Evolutionary conservation across 2,797 vertebrate species (phyloP), one percentile per base, ranked within the genome.

Genomic region (Garrulus glandarius): DNA sequence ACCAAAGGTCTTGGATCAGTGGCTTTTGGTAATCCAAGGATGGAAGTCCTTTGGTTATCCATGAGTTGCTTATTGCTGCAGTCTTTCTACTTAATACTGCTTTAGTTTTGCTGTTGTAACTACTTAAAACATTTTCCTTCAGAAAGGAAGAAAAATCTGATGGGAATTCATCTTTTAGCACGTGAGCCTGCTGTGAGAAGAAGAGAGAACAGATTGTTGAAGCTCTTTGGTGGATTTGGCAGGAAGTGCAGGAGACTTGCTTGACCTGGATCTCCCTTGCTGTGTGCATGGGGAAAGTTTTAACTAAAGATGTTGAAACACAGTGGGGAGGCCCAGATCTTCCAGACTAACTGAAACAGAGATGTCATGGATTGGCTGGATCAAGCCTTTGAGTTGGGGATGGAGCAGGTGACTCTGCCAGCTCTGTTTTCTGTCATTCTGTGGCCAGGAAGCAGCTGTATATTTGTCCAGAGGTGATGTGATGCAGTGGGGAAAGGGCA

Each of bases 401-500:
- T 63, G 65, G 44, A 36, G 15, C 22, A 9, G 32, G 30, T 44
- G 26, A 17, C 27, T 37, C 36, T 3, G 1, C 47, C 64, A 23
- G 30, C n/a, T 82, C 61, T 37, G 18, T 52, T 18, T 61, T 50
- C 27, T 64, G 11, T 64, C 20, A 0, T 13, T 50, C 37, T 36
- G 23, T 50, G 60, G 5, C 37, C 34, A 71, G 72, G 49, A 78
- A 57, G 46, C 60, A 24, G 1, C 57, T 13, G 72, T 24, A 3
- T 3, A 0, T n/a, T 81, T 61, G 81, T 24, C 39, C 7, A 22
- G 29, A 71, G n/a, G 22, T 37, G 3, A 0, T 10, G 11, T 0
- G 6, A 7, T 67, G 13, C 22, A 22, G 2, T 19, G 36, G 39
- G 59, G 43, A 70, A 50, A 46, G 10, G 18, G 5, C 3, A 7